Evolutionary conservation across 2,113 vertebrate genomes (phyloP).

Genomic region (Megaceryle maxima): DNA sequence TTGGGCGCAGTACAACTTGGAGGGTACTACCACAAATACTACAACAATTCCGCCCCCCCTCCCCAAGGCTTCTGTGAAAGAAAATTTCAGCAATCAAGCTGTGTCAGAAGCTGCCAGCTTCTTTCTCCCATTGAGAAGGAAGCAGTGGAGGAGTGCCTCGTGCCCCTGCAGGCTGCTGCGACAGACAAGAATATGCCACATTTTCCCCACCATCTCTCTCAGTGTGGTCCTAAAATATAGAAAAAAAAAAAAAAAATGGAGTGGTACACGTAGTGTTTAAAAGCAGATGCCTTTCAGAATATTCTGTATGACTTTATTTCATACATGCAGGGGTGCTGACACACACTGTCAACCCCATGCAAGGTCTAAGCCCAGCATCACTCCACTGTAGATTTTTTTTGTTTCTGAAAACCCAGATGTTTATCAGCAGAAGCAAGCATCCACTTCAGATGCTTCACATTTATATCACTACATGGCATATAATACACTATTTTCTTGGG

Average conservation of each 20-base stretch:
- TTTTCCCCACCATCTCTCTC: neutral
- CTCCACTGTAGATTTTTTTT: neutral
- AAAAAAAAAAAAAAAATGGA: too few species aligned
- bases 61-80: neutral
- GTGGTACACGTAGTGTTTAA: neutral
- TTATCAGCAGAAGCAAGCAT: neutral
- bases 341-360: fast-evolving
- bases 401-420: neutral
- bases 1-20: fast-evolving
- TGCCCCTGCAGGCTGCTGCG: neutral
- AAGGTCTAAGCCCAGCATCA: neutral
- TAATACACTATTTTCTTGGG: neutral
- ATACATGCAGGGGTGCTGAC: neutral
- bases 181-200: neutral
- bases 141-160: neutral
- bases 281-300: neutral
- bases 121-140: neutral
- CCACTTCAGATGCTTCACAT: neutral
- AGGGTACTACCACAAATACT: neutral
- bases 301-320: neutral
- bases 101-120: neutral
- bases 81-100: neutral
- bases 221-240: neutral
- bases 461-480: neutral
- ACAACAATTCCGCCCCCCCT: neutral